Percentiles rank a stretch among this genome's conserved stretches.
phyloP scores from a whole-genome alignment of 2,797 vertebrate species.

The Phoxinus dragarum region DNA sequence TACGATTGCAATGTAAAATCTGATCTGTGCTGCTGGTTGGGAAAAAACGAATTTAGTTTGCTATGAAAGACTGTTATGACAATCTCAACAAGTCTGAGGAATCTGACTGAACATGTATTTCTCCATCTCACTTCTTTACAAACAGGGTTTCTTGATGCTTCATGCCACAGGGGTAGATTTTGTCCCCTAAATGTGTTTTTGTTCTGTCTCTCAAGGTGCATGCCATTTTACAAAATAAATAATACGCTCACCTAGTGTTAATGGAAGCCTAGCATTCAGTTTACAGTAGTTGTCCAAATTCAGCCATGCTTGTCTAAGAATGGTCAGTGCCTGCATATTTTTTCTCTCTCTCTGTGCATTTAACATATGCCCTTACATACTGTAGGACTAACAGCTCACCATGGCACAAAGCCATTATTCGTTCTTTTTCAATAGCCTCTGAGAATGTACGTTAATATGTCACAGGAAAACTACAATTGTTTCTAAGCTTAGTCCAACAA shows the following conservation, averaged over 20 bases:
- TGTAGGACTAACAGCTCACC: background rate
- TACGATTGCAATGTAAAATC: constrained; percentile 7
- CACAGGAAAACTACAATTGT: background rate
- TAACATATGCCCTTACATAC: background rate
- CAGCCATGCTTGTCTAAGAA: constrained; percentile 5
- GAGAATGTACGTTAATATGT: background rate
- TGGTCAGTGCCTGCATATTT: background rate
- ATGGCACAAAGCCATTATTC: background rate
- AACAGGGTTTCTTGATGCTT: constrained; percentile 36
- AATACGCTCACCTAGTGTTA: constrained; percentile 32
- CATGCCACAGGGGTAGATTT: constrained; percentile 43
- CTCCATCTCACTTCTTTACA: background rate
- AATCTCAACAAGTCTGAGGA: background rate
- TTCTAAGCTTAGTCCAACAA: background rate
- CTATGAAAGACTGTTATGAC: constrained; percentile 8
- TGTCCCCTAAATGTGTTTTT: constrained; percentile 39
- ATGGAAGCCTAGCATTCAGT: constrained; percentile 12
- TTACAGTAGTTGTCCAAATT: constrained; percentile 22
- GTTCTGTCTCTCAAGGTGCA: constrained; percentile 38
- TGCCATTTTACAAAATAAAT: constrained; percentile 31
- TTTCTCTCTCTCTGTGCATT: background rate
- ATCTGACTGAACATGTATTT: constrained; percentile 6
- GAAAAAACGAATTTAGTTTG: background rate
- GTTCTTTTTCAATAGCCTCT: background rate
- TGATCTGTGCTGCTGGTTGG: constrained; percentile 14